Evolutionary conservation across 2,113 vertebrate genomes (phyloP).

Genomic region (Microtus richardsoni): DNA sequence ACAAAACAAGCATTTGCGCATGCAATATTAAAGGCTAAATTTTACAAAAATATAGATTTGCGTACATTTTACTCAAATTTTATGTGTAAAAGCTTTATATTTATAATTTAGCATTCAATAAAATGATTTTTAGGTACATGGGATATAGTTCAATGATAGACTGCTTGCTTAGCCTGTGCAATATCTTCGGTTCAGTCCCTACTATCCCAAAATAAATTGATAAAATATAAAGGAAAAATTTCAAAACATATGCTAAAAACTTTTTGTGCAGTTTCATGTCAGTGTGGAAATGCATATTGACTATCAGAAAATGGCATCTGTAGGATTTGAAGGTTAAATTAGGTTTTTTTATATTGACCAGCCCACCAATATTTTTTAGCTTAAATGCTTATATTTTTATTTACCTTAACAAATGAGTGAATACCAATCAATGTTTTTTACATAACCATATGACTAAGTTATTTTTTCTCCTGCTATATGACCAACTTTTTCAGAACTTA

Average conservation of each 20-base stretch:
- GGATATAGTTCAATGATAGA: background rate
- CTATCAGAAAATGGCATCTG: background rate
- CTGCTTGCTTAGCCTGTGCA: background rate
- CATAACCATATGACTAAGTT: background rate
- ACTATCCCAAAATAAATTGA: background rate
- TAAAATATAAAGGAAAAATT: background rate
- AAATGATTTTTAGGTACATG: background rate
- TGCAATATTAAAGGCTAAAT: background rate
- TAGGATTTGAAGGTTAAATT: background rate
- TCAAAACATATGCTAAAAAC: constrained; percentile 16
- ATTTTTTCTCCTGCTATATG: background rate
- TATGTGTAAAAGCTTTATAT: background rate
- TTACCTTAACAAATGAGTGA: background rate
- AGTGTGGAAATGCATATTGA: background rate
- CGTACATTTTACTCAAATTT: background rate
- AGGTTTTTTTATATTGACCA: background rate
- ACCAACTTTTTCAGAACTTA: background rate
- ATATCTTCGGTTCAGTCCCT: too few relatives aligned
- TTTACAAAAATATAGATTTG: background rate
- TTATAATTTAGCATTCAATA: background rate
- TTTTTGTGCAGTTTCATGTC: background rate
- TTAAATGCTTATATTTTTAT: background rate
- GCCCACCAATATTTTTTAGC: background rate
- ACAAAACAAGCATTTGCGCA: background rate
- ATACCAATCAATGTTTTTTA: background rate